Evolutionary conservation across 92 coral and sea anemone genomes (phyloP).

Genomic region (Actinostola sp.): DNA sequence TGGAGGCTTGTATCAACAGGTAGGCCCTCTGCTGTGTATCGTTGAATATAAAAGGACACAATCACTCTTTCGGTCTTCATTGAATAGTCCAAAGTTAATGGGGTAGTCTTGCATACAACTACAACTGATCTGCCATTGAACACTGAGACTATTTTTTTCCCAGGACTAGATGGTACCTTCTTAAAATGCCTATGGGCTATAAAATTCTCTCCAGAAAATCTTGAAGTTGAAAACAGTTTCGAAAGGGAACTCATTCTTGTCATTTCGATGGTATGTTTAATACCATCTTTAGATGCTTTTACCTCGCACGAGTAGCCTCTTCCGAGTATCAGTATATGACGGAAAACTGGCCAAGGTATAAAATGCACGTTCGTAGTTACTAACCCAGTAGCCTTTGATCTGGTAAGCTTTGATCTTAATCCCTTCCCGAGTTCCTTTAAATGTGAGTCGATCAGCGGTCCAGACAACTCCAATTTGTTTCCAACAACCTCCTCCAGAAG

Average conservation of each 20-base stretch:
- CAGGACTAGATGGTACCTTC: conserved; percentile 43
- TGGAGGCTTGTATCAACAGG: conserved; percentile 61
- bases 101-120: conserved; percentile 59
- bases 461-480: conserved; percentile 53
- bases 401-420: conserved; percentile 27
- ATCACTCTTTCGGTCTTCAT: conserved; percentile 59
- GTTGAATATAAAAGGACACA: conserved; percentile 56
- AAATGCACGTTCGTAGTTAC: conserved; percentile 28
- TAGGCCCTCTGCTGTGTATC: conserved; percentile 55
- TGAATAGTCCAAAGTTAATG: conserved; percentile 59
- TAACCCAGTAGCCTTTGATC: conserved; percentile 65
- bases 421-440: conserved; percentile 51
- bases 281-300: conserved; percentile 2
- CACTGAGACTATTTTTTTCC: conserved; percentile 23
- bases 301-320: conserved; percentile 53
- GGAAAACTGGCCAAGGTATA: conserved; percentile 54
- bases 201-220: conserved; percentile 54
- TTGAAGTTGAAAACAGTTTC: conserved; percentile 37
- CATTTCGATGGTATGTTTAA: conserved; percentile 5
- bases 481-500: conserved; percentile 60
- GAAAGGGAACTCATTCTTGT: conserved; percentile 11
- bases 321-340: conserved; percentile 45
- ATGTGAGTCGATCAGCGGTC: conserved; percentile 66
- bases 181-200: conserved; percentile 55
- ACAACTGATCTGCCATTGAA: conserved; percentile 47